Percentiles rank a stretch among this genome's conserved stretches.
Conservation (phyloP, 2,113 vertebrate species). For the Physeter macrocephalus region DNA sequence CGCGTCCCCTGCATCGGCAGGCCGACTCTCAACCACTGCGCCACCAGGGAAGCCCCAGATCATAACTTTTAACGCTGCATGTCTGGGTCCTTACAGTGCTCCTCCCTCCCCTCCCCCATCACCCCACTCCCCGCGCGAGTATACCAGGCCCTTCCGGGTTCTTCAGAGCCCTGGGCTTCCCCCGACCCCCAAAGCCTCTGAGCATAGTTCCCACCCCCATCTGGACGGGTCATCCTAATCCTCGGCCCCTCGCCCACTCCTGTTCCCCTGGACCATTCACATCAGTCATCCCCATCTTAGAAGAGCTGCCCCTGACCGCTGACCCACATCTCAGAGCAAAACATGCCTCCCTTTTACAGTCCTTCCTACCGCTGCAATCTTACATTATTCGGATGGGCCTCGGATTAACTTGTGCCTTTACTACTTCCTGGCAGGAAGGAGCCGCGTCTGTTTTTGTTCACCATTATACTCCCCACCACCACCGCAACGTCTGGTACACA, state of each 20-base stretch:
- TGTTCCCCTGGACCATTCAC: rapidly evolving
- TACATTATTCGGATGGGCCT: too few relatives aligned
- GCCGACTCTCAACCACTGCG: too few relatives aligned
- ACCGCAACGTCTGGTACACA: not conserved
- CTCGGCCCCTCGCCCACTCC: not conserved
- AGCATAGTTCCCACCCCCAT: not conserved
- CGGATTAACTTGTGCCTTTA: not conserved
- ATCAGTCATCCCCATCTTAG: too few relatives aligned
- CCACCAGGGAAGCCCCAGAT: too few relatives aligned
- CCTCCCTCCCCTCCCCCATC: too few relatives aligned
- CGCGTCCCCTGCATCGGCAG: too few relatives aligned
- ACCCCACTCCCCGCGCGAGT: not conserved
- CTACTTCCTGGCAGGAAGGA: too few relatives aligned
- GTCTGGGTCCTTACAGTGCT: not conserved
- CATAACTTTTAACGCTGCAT: not conserved
- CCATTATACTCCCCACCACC: too few relatives aligned
- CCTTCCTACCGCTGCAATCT: not conserved
- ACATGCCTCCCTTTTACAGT: not conserved
- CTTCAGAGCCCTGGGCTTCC: not conserved
- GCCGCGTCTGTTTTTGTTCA: not conserved
- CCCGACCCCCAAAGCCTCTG: not conserved
- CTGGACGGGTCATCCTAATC: not conserved
- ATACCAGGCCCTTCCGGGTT: not conserved
- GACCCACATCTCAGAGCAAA: not conserved
- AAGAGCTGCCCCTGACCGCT: not conserved